These are phyloP conservation scores for Ceyx cyanopectus DNA, from an alignment of 2,113 vertebrate species.

Conservation along the genomic window DNA sequence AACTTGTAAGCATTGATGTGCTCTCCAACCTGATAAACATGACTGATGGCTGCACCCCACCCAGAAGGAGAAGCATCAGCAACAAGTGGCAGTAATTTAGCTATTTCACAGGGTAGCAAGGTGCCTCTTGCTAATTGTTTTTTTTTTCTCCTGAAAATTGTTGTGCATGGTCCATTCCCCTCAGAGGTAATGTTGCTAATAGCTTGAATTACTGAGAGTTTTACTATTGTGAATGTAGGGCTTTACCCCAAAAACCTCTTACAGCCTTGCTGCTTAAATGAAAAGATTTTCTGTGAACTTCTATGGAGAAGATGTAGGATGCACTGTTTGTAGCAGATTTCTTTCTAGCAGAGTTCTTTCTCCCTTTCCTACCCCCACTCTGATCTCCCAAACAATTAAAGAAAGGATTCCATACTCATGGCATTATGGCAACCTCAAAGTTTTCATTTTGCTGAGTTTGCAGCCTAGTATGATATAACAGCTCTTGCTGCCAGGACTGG, in stretches of 20 bases:
- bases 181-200: neutral
- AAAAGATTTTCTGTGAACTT: neutral
- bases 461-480: neutral
- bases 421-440: neutral
- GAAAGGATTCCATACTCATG: neutral
- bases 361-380: neutral
- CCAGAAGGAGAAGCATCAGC: constrained; percentile 11
- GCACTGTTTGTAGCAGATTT: neutral
- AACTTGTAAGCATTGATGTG: neutral
- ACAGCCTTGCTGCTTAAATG: neutral
- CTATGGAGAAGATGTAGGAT: neutral
- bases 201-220: neutral
- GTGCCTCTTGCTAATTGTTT: neutral
- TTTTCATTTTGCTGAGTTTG: neutral
- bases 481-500: neutral
- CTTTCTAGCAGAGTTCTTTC: neutral
- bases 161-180: neutral
- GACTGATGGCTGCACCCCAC: neutral
- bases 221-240: neutral
- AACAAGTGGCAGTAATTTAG: neutral
- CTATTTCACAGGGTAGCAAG: neutral
- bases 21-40: neutral
- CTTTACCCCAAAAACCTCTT: neutral
- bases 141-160: neutral
- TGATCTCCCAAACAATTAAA: neutral